Base-by-base conservation (phyloP, 2,888 invertebrate species). In the Amphipoea oculea region DNA sequence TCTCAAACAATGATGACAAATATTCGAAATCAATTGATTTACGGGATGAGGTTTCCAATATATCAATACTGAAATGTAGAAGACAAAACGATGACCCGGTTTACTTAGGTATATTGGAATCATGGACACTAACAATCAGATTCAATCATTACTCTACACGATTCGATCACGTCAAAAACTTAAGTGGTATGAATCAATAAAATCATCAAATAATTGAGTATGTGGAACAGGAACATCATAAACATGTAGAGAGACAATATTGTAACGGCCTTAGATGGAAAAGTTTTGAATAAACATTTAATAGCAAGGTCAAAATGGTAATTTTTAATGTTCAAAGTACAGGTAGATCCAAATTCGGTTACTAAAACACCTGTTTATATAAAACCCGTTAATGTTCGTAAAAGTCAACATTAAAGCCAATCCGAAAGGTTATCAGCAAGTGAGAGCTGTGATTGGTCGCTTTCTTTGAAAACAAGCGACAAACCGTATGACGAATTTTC, bases 141-240 rank as follows among this genome's bases (percentile, higher is more conserved):
- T 87, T 85, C 85, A 80, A 87, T 87, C 85, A 87, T 70, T 75
- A 80, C 40, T 84, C 66, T 65, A 40, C 17, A 77, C 87, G 85
- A 85, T 87, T 87, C 81, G 81, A 85, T 87, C 84, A 85, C 85
- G 81, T 85, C 85, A 75, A 83, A 77, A 83, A 74, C 60, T 73
- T 51, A 87, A 87, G 74, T 87, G 87, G 84, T 48, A 85, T 84
- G 85, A 85, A 85, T 85, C 85, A 84, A 85, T 85, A 85, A 85
- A 77, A 84, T 84, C 80, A 71, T 85, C 66, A 76, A 78, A 80
- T 84, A 79, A 85, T 85, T 87, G 63, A 69, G 76, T 29, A 87
- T 87, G 73, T 85, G 73, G 85, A 72, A 77, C 85, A 72, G 57
- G 77, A 73, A 75, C 36, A 75, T 76, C 63, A 48, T 79, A 79